These are phyloP conservation scores for Gerris lacustris DNA, from an alignment of 2,888 invertebrate species.

Conservation along the genomic window DNA sequence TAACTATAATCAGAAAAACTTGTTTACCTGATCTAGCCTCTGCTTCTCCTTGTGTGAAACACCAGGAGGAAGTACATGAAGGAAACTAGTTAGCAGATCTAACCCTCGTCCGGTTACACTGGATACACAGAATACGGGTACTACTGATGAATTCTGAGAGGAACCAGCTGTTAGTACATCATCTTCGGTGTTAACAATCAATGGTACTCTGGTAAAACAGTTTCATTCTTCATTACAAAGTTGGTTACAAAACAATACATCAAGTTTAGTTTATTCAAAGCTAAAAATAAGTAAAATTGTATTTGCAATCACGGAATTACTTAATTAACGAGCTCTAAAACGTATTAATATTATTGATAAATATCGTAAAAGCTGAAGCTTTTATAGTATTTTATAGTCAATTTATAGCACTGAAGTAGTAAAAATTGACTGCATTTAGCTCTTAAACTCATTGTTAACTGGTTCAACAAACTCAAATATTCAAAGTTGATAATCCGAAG, in stretches of 20 bases:
- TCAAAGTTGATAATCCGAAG: too few species aligned
- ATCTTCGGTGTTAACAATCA: slow-evolving; percentile 52
- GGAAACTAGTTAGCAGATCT: slow-evolving; percentile 68
- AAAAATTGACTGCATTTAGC: too few species aligned
- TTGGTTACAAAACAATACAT: slow-evolving; percentile 14
- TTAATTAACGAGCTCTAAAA: too few species aligned
- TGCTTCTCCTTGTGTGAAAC: slow-evolving; percentile 52
- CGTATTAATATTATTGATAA: too few species aligned
- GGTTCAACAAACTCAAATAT: too few species aligned
- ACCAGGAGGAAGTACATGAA: slow-evolving; percentile 67
- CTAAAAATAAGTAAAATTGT: neutral
- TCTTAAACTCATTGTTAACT: too few species aligned
- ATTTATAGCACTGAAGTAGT: too few species aligned
- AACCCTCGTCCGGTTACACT: slow-evolving; percentile 80
- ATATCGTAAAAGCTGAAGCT: too few species aligned
- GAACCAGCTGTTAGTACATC: slow-evolving; percentile 64
- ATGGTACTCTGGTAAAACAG: slow-evolving; percentile 41
- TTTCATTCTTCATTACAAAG: slow-evolving; percentile 30
- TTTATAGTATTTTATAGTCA: too few species aligned
- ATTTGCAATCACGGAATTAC: too few species aligned
- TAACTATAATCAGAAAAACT: too few species aligned
- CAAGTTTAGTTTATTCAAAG: neutral
- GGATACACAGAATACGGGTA: slow-evolving; percentile 77
- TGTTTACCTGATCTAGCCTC: slow-evolving; percentile 49
- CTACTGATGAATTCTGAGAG: slow-evolving; percentile 51